Base-by-base conservation (phyloP, 2,888 invertebrate genomes). In the Tenthredo distinguenda region DNA sequence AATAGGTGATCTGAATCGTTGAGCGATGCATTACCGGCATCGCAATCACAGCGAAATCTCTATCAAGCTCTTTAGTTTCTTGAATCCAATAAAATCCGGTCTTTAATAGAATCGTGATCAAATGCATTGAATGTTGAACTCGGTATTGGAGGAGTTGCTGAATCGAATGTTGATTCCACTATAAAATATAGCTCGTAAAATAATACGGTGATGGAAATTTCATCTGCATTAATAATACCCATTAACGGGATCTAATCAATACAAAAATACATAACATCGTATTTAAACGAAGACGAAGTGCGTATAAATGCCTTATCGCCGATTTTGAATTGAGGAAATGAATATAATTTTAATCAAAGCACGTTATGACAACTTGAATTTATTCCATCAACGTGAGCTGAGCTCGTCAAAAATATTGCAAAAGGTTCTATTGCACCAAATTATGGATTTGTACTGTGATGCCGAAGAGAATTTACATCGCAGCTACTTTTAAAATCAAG, bases 161-260 rank as follows among this genome's bases (percentile, higher is more conserved):
- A 62, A 62, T 62, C 12, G 40, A 81, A 62, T 81, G 81, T 40
- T 81, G 58, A 62, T 81, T 58, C 62, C 47, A 62, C 40, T 81
- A 62, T 58, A 21, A 40, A 62, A 81, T 81, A 81, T 81, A 62
- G 81, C n/a, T 81, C 81, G 40, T 81, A 81, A 81, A 81, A 58
- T 81, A 40, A 81, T 62, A 81, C 21, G 58, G 58, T 21, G 62
- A 77, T 77, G 2, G 31, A 77, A 77, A 77, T 77, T 58, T 62
- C 62, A n/a, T 62, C 40, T 37, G 31, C 50, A 55, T 50, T 55
- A 31, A 76, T n/a, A 31, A 26, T 77, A 31, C 10, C 77, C 77
- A 77, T 55, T 21, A 77, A 50, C 31, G 31, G 77, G 18, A 77
- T 77, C 18, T 47, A 34, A 50, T 34, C 26, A 55, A 77, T 50